phyloP scores from a whole-genome alignment of 2,113 vertebrate species.

The Gambusia holbrooki region DNA sequence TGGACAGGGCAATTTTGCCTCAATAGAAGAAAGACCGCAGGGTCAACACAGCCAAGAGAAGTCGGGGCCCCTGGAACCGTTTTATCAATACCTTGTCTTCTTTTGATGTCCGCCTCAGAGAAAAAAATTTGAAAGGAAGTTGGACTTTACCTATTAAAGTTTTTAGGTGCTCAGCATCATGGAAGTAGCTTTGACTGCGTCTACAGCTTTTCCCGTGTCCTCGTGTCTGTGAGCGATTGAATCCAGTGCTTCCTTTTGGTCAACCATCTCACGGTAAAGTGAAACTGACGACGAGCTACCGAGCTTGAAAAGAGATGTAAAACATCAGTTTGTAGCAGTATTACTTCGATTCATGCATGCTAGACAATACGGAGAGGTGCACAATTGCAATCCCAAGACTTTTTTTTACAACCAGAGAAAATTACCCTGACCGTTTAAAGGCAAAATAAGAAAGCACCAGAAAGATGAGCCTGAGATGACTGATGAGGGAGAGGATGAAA shows the following conservation, averaged over 20 bases:
- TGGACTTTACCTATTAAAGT: background rate
- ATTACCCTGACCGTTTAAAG: conserved; percentile 16
- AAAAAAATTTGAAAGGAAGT: background rate
- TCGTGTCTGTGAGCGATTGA: conserved; percentile 22
- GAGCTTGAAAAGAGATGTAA: background rate
- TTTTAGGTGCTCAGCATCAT: background rate
- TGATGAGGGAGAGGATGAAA: conserved; percentile 32
- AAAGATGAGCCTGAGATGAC: conserved; percentile 37
- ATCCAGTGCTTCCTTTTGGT: conserved; percentile 26
- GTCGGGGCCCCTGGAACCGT: background rate
- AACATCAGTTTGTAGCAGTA: conserved; percentile 3
- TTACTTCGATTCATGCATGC: conserved; percentile 25
- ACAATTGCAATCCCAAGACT: conserved; percentile 1
- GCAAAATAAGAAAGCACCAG: conserved; percentile 2
- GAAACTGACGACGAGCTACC: conserved; percentile 37
- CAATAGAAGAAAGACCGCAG: conserved; percentile 6
- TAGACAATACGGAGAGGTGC: background rate
- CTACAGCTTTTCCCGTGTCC: conserved; percentile 30
- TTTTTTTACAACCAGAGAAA: conserved; percentile 18
- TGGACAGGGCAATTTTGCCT: conserved; percentile 6
- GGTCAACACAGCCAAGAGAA: background rate
- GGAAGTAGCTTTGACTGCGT: conserved; percentile 2
- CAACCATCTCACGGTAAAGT: conserved; percentile 29
- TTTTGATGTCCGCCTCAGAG: background rate
- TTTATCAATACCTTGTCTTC: background rate